A percentile compares a stretch with the other conserved stretches of the same genome.
Evolutionary conservation across 1,140 invertebrate genomes (phyloP).

Genomic region (Drepana arcuata): DNA sequence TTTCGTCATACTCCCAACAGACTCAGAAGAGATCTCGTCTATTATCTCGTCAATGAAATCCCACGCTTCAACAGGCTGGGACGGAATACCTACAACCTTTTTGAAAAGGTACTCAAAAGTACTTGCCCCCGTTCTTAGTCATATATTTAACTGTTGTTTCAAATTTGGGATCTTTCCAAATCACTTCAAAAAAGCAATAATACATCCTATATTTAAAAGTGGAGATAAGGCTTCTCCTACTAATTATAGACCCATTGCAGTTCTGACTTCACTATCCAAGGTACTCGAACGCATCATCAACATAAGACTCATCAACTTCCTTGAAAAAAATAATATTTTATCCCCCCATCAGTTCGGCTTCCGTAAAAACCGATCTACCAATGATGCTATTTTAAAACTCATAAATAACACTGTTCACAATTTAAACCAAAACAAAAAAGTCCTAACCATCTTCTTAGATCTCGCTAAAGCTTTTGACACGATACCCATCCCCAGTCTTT

Average conservation of each 20-base stretch:
- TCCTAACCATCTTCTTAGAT: too few relatives aligned
- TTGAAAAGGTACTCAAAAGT: not conserved
- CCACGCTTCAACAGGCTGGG: too few relatives aligned
- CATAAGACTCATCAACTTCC: not conserved
- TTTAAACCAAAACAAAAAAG: not conserved
- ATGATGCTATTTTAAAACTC: not conserved
- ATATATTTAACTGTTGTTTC: slow-evolving; percentile 2
- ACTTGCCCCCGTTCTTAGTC: not conserved
- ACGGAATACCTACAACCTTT: too few relatives aligned
- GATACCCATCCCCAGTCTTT: slow-evolving; percentile 1
- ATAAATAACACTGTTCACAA: not conserved
- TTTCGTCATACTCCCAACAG: too few relatives aligned
- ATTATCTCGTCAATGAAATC: too few relatives aligned
- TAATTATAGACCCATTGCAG: slow-evolving; percentile 2
- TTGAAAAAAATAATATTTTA: not conserved
- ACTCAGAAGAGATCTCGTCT: too few relatives aligned
- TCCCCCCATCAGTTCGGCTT: not conserved
- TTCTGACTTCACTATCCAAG: not conserved
- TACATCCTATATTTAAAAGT: slow-evolving; percentile 1
- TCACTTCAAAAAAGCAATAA: slow-evolving; percentile 1
- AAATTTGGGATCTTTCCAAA: too few relatives aligned
- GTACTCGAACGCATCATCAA: slow-evolving; percentile 1
- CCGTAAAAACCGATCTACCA: slow-evolving; percentile 1
- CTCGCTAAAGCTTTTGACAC: slow-evolving; percentile 1
- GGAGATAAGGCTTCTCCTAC: not conserved